phyloP scores from a whole-genome alignment of 2,113 vertebrate genomes.

The Sturnus vulgaris region DNA sequence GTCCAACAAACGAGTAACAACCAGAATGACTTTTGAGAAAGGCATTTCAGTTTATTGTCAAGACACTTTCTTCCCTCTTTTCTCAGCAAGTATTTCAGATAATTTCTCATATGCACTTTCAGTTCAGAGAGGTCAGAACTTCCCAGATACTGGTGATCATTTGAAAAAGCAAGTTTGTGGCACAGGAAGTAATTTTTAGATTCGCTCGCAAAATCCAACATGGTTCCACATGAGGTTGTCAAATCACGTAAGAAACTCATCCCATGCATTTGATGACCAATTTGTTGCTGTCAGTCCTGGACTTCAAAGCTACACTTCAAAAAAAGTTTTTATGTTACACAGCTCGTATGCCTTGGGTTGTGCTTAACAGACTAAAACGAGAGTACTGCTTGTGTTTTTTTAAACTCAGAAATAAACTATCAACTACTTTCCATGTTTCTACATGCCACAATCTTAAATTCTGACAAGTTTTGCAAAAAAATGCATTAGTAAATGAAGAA shows the following conservation, averaged over 20 bases:
- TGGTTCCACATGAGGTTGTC: background rate
- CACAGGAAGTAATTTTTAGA: background rate
- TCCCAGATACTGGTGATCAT: background rate
- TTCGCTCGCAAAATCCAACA: background rate
- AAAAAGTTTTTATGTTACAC: background rate
- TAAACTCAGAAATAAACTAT: background rate
- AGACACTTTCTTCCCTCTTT: background rate
- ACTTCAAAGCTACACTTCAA: background rate
- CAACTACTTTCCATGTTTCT: background rate
- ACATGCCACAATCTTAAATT: background rate
- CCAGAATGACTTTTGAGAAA: background rate
- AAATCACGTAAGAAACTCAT: background rate
- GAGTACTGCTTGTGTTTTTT: background rate
- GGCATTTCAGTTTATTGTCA: background rate
- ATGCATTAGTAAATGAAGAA: background rate
- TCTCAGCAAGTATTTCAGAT: background rate
- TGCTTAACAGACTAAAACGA: background rate
- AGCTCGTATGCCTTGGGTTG: background rate
- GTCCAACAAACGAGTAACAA: background rate
- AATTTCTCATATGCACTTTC: background rate
- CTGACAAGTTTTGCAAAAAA: background rate
- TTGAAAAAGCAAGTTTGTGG: background rate
- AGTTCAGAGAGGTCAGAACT: background rate
- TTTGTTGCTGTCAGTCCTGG: background rate
- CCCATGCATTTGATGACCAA: background rate